Evolutionary conservation across 53 echinoderm and acorn worm species (phyloP).

Genomic region (Temnopleurus reevesii): DNA sequence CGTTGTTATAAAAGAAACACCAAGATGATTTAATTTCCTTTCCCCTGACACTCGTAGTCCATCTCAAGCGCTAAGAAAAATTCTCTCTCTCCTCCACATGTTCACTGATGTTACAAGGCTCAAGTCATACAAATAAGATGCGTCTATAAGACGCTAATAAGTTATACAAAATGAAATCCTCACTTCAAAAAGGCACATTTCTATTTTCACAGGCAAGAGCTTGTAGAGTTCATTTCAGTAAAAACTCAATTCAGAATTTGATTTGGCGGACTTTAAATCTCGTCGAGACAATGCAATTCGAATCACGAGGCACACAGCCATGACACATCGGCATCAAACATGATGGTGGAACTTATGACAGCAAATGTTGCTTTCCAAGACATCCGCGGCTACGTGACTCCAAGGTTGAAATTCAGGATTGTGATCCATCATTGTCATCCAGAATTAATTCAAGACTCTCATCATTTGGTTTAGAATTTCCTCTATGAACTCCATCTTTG

Average conservation of each 20-base stretch:
- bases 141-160: not conserved
- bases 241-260: not conserved
- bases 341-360: slow-evolving; percentile 29
- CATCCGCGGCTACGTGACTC: not conserved
- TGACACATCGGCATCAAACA: slow-evolving; percentile 30
- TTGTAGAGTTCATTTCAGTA: not conserved
- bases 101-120: not conserved
- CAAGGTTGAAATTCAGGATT: not conserved
- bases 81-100: not conserved
- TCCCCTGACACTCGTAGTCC: not conserved
- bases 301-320: slow-evolving; percentile 2
- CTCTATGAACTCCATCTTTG: slow-evolving; percentile 4
- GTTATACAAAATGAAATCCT: not conserved
- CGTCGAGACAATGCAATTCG: not conserved
- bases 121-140: not conserved
- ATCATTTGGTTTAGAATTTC: not conserved
- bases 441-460: not conserved
- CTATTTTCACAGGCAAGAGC: not conserved
- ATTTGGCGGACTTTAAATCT: not conserved
- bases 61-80: not conserved
- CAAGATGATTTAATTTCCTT: slow-evolving; percentile 51
- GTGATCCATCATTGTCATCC: not conserved
- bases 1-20: slow-evolving; percentile 6
- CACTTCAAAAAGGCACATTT: not conserved
- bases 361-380: slow-evolving; percentile 20